A percentile compares a stretch with the other conserved stretches of the same genome.
Evolutionary conservation across 2,797 vertebrate species (phyloP).

Genomic region (Pseudochirops corinnae): DNA sequence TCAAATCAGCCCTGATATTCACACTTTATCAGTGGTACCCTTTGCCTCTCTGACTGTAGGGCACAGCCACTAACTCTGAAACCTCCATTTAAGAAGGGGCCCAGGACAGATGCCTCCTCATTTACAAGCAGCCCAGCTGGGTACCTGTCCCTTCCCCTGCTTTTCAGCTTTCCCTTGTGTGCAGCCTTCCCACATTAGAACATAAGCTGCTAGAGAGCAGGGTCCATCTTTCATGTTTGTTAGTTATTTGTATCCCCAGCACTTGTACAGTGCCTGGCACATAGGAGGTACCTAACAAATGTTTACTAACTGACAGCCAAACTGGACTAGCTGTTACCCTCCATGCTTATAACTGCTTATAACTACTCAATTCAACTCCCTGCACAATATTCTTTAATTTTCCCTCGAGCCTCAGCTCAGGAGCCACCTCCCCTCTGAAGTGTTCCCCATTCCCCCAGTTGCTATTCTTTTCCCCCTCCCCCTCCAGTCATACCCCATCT

Average conservation of each 20-base stretch:
- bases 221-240: too few relatives aligned
- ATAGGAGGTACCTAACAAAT: background rate
- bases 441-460: background rate
- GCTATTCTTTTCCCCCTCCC: background rate
- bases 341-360: background rate
- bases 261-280: background rate
- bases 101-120: too few relatives aligned
- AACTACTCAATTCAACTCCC: background rate
- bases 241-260: background rate
- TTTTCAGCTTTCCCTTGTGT: too few relatives aligned
- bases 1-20: too few relatives aligned
- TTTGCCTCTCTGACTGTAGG: too few relatives aligned
- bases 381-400: background rate
- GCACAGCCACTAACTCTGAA: too few relatives aligned
- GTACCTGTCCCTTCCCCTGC: too few relatives aligned
- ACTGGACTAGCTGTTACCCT: background rate
- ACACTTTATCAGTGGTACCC: too few relatives aligned
- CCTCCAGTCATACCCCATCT: background rate
- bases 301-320: background rate
- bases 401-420: background rate
- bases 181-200: too few relatives aligned
- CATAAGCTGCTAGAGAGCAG: too few relatives aligned
- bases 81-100: too few relatives aligned
- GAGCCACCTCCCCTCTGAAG: background rate
- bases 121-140: too few relatives aligned